These are phyloP conservation scores for Pocota personata DNA, from an alignment of 2,888 invertebrate genomes.

Conservation along the genomic window DNA sequence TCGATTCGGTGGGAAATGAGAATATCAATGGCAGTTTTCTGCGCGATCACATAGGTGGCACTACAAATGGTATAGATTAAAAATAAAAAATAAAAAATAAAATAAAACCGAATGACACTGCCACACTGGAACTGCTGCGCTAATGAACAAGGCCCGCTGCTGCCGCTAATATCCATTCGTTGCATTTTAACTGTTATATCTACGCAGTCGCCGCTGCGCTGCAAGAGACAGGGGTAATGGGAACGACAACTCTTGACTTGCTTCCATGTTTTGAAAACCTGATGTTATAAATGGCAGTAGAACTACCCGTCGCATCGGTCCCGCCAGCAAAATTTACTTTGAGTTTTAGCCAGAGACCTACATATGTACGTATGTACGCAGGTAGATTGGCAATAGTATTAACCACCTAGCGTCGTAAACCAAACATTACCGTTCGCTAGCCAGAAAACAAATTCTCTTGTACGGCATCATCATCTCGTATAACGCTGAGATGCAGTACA, in stretches of 20 bases:
- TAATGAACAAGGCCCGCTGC: constrained; percentile 62
- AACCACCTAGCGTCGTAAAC: constrained; percentile 65
- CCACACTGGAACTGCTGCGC: constrained; percentile 50
- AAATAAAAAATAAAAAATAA: constrained; percentile 3
- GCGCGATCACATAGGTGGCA: constrained; percentile 52
- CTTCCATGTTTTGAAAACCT: constrained; percentile 64
- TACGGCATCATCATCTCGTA: constrained; percentile 30
- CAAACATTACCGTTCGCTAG: constrained; percentile 68
- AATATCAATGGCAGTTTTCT: constrained; percentile 70
- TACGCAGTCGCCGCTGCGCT: background rate
- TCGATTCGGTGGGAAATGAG: constrained; percentile 67
- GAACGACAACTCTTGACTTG: constrained; percentile 60
- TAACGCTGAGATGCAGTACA: constrained; percentile 8
- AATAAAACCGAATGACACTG: constrained; percentile 62
- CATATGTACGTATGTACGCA: constrained; percentile 5
- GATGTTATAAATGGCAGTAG: constrained; percentile 65
- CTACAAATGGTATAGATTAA: constrained; percentile 59
- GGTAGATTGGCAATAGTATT: constrained; percentile 62
- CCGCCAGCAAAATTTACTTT: constrained; percentile 36
- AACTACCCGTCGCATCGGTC: background rate
- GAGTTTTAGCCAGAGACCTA: constrained; percentile 39
- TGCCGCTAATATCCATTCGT: constrained; percentile 15
- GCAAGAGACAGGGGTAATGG: constrained; percentile 46
- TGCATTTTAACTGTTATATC: constrained; percentile 45
- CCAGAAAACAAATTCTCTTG: constrained; percentile 42